Conservation (phyloP, 2,113 vertebrate genomes). For the Gymnobelideus leadbeateri region DNA sequence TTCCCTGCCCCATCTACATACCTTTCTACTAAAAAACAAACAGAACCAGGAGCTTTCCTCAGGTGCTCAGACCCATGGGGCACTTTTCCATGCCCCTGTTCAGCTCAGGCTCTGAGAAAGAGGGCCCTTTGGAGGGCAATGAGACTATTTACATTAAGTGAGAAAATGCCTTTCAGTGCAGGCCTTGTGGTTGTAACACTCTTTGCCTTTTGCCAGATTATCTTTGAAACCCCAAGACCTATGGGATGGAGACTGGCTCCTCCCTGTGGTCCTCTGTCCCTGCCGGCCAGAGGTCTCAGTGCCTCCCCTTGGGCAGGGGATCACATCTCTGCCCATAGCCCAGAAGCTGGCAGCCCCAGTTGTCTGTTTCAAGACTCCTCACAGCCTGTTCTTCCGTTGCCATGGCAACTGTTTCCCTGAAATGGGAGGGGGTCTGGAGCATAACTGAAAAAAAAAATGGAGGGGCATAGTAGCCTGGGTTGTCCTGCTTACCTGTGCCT, state of each 20-base stretch:
- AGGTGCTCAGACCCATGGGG: too few species aligned
- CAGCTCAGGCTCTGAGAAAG: too few species aligned
- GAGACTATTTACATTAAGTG: too few species aligned
- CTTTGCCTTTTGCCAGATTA: neutral
- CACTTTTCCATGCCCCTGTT: neutral
- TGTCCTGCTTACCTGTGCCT: neutral
- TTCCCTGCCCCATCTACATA: neutral
- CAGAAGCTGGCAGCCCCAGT: slow-evolving; percentile 78
- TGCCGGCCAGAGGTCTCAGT: slow-evolving; percentile 59
- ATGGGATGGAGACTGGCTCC: neutral
- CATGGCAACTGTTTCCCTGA: slow-evolving; percentile 82
- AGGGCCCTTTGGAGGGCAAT: neutral
- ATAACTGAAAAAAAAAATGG: slow-evolving; percentile 76
- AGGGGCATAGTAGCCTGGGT: neutral
- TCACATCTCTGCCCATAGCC: slow-evolving; percentile 78
- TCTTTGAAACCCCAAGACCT: neutral
- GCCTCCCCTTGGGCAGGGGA: slow-evolving; percentile 67
- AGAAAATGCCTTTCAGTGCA: neutral
- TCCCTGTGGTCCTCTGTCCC: slow-evolving; percentile 43
- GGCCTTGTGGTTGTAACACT: neutral
- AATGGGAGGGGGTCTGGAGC: slow-evolving; percentile 74
- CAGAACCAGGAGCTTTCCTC: too few species aligned
- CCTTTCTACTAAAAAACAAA: too few species aligned
- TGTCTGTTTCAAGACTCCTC: slow-evolving; percentile 81
- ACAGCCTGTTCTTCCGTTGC: slow-evolving; percentile 81